These are phyloP conservation scores for Propithecus perrieri DNA, from an alignment of 2,797 vertebrate genomes.

Conservation along the genomic window DNA sequence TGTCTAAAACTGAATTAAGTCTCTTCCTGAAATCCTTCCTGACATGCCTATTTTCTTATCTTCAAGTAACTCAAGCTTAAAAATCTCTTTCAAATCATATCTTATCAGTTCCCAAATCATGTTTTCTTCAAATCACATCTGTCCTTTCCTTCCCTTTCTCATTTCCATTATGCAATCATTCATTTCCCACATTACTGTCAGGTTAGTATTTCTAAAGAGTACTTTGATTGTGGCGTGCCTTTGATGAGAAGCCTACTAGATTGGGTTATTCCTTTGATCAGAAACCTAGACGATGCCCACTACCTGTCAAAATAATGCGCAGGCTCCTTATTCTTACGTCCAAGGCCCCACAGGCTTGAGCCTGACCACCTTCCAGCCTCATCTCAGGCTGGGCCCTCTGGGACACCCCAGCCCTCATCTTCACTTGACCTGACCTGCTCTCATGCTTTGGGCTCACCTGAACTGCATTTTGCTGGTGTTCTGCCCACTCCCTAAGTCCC, in stretches of 20 bases:
- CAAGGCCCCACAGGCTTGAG: background rate
- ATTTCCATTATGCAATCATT: background rate
- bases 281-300: background rate
- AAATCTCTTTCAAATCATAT: background rate
- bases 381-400: background rate
- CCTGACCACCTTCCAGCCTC: background rate
- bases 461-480: background rate
- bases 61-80: background rate
- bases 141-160: background rate
- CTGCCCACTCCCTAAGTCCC: background rate
- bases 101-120: background rate
- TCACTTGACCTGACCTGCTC: background rate
- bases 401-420: background rate
- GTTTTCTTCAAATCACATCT: background rate
- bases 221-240: background rate
- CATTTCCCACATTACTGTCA: background rate
- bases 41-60: background rate
- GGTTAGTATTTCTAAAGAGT: background rate
- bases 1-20: background rate
- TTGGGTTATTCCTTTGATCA: background rate
- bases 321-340: background rate
- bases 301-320: background rate
- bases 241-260: background rate
- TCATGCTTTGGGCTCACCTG: background rate
- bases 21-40: background rate